Evolutionary conservation across 1,140 invertebrate genomes (phyloP), one percentile per base, ranked within the genome.

Genomic region (Hydropsyche tenuis): DNA sequence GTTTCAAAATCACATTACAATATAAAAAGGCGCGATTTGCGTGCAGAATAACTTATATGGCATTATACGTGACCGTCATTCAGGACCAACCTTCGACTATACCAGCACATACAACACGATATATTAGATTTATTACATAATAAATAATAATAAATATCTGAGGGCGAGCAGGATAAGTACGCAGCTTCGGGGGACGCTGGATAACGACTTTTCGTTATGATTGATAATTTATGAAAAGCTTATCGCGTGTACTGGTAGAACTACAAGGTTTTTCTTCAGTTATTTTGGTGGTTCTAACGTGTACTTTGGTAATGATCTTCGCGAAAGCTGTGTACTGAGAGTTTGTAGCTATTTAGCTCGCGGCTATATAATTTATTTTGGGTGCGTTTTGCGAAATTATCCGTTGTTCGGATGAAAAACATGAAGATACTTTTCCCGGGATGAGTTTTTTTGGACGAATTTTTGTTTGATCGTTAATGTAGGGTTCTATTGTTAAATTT

Each of bases 21-120:
- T 70, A 20, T 70, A 42, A 68, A 68, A 70, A 56, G 68, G 68
- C 16, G 30, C 16, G 68, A 70, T 70, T 70, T 70, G 68, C 68
- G 68, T 46, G 68, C 68, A n/a, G 68, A 70, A 70, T 70, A 70
- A 70, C 6, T 70, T 70, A 70, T 70, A 48, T 16, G 43, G 9
- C 37, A 68, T 48, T 37, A 3, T 68, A 68, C 65, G 65, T 68
- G 65, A 68, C 65, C 27, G 42, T 68, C 12, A 48, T 68, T 42
- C 65, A 48, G 20, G 27, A 46, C 0, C 18, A 7, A 22, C 3
- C 43, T 3, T 37, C 30, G 30, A 3, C 9, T 37, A n/a, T n/a
- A n/a, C n/a, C n/a, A n/a, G n/a, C n/a, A 37, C 30, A 37, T 37
- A 37, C 30, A 37, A 37, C 30, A 37, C 46, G 14, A 20, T 51